phyloP scores from a whole-genome alignment of 2,113 vertebrate genomes.

The Hirundichthys speculiger region DNA sequence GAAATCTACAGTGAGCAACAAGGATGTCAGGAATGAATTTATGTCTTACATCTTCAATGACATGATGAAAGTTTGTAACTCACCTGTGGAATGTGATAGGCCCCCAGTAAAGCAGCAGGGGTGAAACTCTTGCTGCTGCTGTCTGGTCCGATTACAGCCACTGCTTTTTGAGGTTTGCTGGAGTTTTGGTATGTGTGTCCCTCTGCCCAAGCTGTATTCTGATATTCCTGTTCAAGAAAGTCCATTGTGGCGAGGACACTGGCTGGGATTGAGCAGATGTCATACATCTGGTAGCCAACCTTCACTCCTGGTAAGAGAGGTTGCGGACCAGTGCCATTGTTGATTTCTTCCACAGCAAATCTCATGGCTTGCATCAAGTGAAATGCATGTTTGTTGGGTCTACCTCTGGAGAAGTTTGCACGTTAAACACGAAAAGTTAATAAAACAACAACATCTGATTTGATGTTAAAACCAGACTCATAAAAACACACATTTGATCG shows the following conservation, averaged over 20 bases:
- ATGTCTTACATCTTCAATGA: neutral
- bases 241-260: slow-evolving; percentile 79
- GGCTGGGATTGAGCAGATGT: slow-evolving; percentile 76
- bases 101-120: slow-evolving; percentile 78
- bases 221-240: slow-evolving; percentile 69
- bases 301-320: slow-evolving; percentile 80
- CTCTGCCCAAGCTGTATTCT: slow-evolving; percentile 12
- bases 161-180: slow-evolving; percentile 17
- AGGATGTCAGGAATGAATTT: neutral
- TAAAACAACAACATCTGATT: neutral
- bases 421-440: too few relatives aligned
- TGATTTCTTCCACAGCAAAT: slow-evolving; percentile 86
- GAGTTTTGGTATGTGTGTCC: neutral
- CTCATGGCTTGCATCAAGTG: slow-evolving; percentile 85
- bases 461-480: neutral
- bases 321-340: slow-evolving; percentile 68
- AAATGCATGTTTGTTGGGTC: slow-evolving; percentile 78
- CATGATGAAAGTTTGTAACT: neutral
- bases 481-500: too few relatives aligned
- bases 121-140: slow-evolving; percentile 77
- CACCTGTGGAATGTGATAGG: slow-evolving; percentile 85
- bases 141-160: slow-evolving; percentile 86
- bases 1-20: slow-evolving; percentile 77
- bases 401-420: slow-evolving; percentile 70
- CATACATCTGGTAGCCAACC: slow-evolving; percentile 85